Evolutionary conservation across 2,888 invertebrate species (phyloP), one percentile per base, ranked within the genome.

Genomic region (Sinhomidia bicolor): DNA sequence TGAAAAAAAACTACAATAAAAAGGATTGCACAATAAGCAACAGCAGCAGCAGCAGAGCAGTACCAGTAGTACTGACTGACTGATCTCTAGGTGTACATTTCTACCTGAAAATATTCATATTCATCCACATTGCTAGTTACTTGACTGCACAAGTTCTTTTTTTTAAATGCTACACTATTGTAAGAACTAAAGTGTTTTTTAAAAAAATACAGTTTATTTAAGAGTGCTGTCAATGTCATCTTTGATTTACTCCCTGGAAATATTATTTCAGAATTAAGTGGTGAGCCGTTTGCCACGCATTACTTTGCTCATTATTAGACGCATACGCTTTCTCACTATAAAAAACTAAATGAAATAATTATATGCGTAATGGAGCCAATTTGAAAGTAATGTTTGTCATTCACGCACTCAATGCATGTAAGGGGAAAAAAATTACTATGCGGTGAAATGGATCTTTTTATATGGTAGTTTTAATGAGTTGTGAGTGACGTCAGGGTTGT

Each of bases 341-440:
- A n/a, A n/a, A n/a, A n/a, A n/a, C n/a, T n/a, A n/a, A n/a, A n/a
- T 44, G 12, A 41, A 36, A 26, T 20, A 20, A 71, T 6, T 32
- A 14, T 65, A 71, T 71, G 68, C 41, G 68, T 71, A 71, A 71
- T 71, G 68, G 68, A 20, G 41, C 36, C 36, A 68, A 41, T 36
- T 71, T 71, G 41, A 71, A 71, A 62, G n/a, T 47, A 47, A 26
- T n/a, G 32, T 6, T 1, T 12, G n/a, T 14, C 57, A 57, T 57
- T 57, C 57, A 57, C 20, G 20, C 57, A 20, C 2, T 12, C 47
- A 47, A 2, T 5, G 12, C 12, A 14, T 47, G 14, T 47, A 2
- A 20, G 0, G 17, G 51, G 51, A 57, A 20, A 57, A 17, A 57
- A 36, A 36, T 29, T 0, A n/a, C n/a, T n/a, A n/a, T n/a, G n/a